phyloP scores from a whole-genome alignment of 2,888 invertebrate genomes.

The Priocnemis perturbator region DNA sequence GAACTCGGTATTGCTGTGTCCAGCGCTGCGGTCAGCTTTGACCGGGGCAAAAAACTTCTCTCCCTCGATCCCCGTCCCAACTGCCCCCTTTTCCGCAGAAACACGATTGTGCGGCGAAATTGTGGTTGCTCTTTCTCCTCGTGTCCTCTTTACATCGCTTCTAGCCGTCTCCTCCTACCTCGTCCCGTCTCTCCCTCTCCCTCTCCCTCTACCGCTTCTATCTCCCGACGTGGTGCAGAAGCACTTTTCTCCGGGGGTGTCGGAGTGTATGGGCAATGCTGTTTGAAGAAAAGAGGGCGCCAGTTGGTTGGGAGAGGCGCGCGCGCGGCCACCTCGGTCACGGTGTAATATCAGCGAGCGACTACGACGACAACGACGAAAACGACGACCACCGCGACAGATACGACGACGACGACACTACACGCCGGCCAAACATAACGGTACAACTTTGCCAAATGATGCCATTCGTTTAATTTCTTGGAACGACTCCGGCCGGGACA shows the following conservation, averaged over 20 bases:
- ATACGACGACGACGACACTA: conserved; percentile 19
- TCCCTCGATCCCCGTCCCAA: conserved; percentile 17
- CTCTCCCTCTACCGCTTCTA: conserved; percentile 15
- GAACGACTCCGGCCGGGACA: conserved; percentile 53
- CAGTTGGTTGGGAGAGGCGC: conserved; percentile 51
- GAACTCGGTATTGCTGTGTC: conserved; percentile 68
- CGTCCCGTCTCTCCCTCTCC: conserved; percentile 15
- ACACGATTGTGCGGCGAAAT: conserved; percentile 61
- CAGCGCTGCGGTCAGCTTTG: conserved; percentile 62
- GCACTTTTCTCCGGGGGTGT: conserved; percentile 55
- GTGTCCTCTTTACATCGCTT: conserved; percentile 48
- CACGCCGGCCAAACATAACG: conserved; percentile 49
- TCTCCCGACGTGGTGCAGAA: conserved; percentile 30
- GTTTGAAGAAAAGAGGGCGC: conserved; percentile 50
- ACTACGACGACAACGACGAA: background rate
- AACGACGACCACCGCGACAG: no score
- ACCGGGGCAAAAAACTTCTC: conserved; percentile 49
- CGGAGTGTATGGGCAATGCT: conserved; percentile 35
- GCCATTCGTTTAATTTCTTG: conserved; percentile 70
- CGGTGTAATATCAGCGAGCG: conserved; percentile 49
- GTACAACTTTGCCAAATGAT: conserved; percentile 70
- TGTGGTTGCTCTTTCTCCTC: conserved; percentile 54
- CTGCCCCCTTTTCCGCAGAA: conserved; percentile 26
- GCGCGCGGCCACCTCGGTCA: conserved; percentile 16
- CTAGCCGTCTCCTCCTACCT: conserved; percentile 20